Evolutionary conservation across 2,113 vertebrate genomes (phyloP).

Genomic region (Laticauda colubrina): DNA sequence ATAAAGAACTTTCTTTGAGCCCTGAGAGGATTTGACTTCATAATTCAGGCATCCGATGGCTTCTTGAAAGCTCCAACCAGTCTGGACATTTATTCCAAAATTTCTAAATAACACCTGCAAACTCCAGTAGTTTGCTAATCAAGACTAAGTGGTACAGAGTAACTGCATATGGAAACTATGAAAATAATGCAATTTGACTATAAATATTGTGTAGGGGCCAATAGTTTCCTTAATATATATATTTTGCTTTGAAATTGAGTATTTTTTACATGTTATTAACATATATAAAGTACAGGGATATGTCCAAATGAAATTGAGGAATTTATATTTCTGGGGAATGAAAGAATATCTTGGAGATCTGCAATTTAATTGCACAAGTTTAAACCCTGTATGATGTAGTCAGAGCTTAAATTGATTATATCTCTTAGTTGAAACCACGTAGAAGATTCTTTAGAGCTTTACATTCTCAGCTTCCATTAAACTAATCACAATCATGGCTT

Average conservation of each 20-base stretch:
- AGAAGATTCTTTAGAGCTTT: neutral
- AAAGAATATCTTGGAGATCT: neutral
- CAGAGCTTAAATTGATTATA: neutral
- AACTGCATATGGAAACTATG: neutral
- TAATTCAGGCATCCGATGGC: neutral
- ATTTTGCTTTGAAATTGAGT: neutral
- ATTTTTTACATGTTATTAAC: neutral
- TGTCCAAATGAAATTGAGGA: no score
- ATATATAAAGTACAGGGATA: neutral
- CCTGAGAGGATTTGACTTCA: neutral
- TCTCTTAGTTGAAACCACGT: neutral
- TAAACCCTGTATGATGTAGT: neutral
- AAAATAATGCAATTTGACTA: neutral
- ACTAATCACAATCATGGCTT: constrained; percentile 12
- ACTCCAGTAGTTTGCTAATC: neutral
- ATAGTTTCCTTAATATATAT: neutral
- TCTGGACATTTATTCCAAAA: neutral
- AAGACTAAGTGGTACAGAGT: neutral
- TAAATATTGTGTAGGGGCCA: neutral
- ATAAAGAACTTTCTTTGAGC: neutral
- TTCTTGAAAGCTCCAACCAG: neutral
- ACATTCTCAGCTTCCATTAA: constrained; percentile 19
- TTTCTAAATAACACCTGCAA: neutral
- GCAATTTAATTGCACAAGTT: neutral
- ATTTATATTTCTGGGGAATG: neutral